Evolutionary conservation across 2,113 vertebrate genomes (phyloP).

Genomic region (Podarcis muralis): DNA sequence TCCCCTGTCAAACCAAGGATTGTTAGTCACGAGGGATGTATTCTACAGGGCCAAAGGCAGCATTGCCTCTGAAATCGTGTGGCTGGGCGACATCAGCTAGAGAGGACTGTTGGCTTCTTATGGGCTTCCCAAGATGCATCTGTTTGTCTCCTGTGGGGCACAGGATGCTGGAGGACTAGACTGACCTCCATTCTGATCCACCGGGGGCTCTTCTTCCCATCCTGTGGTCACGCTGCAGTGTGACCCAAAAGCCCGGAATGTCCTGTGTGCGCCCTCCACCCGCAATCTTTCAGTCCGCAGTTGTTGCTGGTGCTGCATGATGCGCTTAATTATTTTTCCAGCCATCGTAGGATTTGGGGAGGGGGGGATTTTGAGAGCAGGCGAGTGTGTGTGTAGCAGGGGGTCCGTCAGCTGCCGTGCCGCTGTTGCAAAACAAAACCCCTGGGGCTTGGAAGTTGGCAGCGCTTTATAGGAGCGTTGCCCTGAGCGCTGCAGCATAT

Average conservation of each 20-base stretch:
- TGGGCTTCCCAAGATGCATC: too few relatives aligned
- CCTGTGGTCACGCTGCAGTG: neutral
- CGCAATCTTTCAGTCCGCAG: too few relatives aligned
- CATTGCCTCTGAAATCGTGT: too few relatives aligned
- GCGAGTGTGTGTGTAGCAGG: neutral
- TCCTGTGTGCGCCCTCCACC: neutral
- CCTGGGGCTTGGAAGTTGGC: conserved; percentile 19
- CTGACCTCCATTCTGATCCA: too few relatives aligned
- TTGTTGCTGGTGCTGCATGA: neutral
- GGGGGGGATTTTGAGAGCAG: neutral
- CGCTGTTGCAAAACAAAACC: conserved; percentile 43
- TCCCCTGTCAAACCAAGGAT: too few relatives aligned
- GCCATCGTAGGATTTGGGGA: neutral
- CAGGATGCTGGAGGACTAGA: too few relatives aligned
- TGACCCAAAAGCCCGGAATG: neutral
- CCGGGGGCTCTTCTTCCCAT: too few relatives aligned
- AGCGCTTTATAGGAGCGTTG: conserved; percentile 31
- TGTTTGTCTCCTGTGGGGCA: too few relatives aligned
- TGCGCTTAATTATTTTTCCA: neutral
- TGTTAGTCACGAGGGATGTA: neutral
- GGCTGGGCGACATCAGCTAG: too few relatives aligned
- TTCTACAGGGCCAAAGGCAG: too few relatives aligned
- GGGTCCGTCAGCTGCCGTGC: conserved; percentile 41
- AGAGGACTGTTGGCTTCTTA: too few relatives aligned
- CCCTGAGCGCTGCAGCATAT: neutral